Evolutionary conservation across 2,797 vertebrate genomes (phyloP).

Genomic region (Tapirus indicus): DNA sequence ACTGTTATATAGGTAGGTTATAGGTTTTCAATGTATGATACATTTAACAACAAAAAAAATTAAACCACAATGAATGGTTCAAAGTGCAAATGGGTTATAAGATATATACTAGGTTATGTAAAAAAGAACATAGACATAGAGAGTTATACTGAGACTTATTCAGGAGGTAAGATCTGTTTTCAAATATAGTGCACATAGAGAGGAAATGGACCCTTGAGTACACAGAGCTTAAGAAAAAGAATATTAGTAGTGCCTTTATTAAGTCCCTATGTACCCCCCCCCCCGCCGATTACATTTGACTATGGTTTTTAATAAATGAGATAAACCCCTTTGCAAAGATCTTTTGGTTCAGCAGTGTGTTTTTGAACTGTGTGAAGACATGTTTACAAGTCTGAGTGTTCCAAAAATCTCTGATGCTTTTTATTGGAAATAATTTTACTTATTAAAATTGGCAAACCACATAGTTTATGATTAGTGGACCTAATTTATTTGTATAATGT

Average conservation of each 20-base stretch:
- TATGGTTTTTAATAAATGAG: background rate
- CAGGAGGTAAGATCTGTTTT: constrained; percentile 2
- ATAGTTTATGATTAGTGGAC: background rate
- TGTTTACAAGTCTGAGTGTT: constrained; percentile 24
- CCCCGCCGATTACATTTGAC: background rate
- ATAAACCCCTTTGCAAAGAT: background rate
- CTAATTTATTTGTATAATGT: background rate
- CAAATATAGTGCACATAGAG: background rate
- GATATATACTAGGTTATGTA: background rate
- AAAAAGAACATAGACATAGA: background rate
- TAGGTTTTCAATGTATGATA: background rate
- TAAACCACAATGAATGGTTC: background rate
- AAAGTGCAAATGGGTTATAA: background rate
- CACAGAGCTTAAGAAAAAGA: constrained; percentile 9
- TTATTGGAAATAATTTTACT: constrained; percentile 51
- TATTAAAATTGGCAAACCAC: background rate
- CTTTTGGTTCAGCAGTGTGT: constrained; percentile 13
- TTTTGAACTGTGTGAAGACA: constrained; percentile 58
- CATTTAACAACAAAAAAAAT: constrained; percentile 47
- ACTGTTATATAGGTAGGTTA: background rate
- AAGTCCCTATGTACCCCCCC: background rate
- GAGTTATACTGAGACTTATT: background rate
- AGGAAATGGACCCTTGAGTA: background rate
- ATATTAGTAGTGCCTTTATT: background rate
- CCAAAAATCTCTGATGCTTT: background rate